Evolutionary conservation across 2,113 vertebrate genomes (phyloP), one percentile per base, ranked within the genome.

Genomic region (Mungos mungo): DNA sequence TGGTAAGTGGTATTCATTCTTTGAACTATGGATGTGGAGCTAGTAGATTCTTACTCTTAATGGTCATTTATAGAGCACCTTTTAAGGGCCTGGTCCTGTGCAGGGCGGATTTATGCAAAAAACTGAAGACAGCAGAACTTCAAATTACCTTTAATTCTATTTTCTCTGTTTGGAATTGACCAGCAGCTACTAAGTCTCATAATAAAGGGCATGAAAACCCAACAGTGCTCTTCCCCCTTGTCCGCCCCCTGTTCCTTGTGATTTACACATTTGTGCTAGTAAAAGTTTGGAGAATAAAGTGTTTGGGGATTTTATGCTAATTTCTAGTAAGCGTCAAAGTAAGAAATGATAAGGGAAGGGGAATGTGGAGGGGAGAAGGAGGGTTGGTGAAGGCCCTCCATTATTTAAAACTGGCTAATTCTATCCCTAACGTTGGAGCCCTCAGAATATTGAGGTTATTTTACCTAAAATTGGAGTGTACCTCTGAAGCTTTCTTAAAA

Each of bases 401-500:
- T 65, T 90, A 47, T 81, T 90, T 93, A 65, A 27, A 96, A 60
- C 18, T 33, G 45, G 10, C 45, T 86, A n/a, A 11, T 33, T 63
- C 4, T 66, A n/a, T 41, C 35, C 12, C 29, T 83, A 27, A 68
- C 50, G 72, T 69, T 76, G 7, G 80, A 91, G 8, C 31, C 7
- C 23, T 84, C 12, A 66, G 41, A 21, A 19, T 50, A 31, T 8
- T 11, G 25, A 66, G 0, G 11, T 57, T 95, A 6, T 95, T 90
- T 96, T 94, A 92, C 85, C 57, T 90, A 93, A 88, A 93, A 92
- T 84, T 60, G 72, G 41, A 82, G 69, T 80, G 35, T 50, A 68
- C 7, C 50, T 96, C 41, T 95, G 84, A 92, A 93, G 92, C 71
- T 88, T 96, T 85, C 76, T 80, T 88, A 88, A 96, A 98, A 96